These are phyloP conservation scores for Cygnus olor DNA, from an alignment of 2,797 vertebrate species.

Conservation along the genomic window DNA sequence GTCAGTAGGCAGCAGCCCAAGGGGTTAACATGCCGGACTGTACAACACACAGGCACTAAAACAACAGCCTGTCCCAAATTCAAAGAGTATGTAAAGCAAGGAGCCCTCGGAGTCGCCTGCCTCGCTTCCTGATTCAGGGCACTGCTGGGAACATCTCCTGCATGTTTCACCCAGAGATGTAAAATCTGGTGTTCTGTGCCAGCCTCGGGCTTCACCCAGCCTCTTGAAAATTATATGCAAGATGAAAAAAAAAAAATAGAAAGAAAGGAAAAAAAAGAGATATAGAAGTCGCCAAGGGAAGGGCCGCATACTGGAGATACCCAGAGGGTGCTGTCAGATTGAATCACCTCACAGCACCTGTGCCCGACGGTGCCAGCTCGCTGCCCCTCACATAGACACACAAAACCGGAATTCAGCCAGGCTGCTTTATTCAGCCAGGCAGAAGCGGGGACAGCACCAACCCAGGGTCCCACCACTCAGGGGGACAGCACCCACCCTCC, in stretches of 20 bases:
- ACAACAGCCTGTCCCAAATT: neutral
- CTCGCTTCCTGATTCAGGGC: neutral
- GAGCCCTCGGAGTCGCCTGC: neutral
- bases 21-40: neutral
- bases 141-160: neutral
- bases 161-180: neutral
- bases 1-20: neutral
- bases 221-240: neutral
- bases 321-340: constrained; percentile 24
- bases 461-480: too few species aligned
- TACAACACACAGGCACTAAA: neutral
- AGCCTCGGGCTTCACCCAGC: neutral
- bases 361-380: neutral
- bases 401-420: neutral
- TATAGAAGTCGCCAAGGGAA: neutral
- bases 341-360: neutral
- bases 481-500: too few species aligned
- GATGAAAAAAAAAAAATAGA: accelerated
- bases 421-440: neutral
- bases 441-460: too few species aligned
- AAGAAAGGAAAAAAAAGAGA: too few species aligned
- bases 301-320: neutral
- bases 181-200: neutral
- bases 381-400: neutral
- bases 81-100: neutral